Conservation (phyloP, 2,797 vertebrate species). For the Esox lucius region DNA sequence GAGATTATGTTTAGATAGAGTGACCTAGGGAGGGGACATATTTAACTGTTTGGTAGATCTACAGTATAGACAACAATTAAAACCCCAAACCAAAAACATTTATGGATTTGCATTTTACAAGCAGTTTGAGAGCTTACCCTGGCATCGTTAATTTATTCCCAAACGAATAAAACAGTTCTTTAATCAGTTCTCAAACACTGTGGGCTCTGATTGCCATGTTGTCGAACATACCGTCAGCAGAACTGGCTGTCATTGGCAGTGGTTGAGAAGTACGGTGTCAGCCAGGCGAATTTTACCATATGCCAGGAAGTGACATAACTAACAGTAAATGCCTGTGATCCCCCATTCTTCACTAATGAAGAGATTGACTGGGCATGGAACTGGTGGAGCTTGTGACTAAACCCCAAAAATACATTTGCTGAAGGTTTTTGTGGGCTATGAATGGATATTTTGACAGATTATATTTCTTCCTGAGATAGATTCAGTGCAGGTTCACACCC, state of each 20-base stretch:
- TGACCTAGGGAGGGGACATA: neutral
- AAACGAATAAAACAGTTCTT: constrained; percentile 39
- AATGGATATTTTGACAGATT: no score
- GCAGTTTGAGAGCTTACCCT: constrained; percentile 1
- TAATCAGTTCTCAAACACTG: constrained; percentile 9
- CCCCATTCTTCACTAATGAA: neutral
- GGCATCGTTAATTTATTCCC: constrained; percentile 12
- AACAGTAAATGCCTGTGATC: neutral
- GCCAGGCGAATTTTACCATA: neutral
- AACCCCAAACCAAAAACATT: neutral
- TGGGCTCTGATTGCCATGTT: neutral
- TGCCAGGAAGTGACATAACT: neutral
- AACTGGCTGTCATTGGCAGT: neutral
- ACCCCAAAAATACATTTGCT: neutral
- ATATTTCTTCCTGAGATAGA: no score
- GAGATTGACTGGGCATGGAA: neutral
- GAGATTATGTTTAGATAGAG: neutral
- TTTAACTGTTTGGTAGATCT: neutral
- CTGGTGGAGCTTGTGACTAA: neutral
- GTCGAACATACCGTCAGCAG: neutral
- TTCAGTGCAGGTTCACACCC: no score
- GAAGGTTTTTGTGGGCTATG: neutral
- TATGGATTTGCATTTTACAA: constrained; percentile 6
- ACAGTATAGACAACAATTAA: neutral
- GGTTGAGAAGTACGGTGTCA: neutral